Percentiles rank a stretch among this genome's conserved stretches.
Evolutionary conservation across 2,113 vertebrate genomes (phyloP).

Genomic region (Microtus montanus): DNA sequence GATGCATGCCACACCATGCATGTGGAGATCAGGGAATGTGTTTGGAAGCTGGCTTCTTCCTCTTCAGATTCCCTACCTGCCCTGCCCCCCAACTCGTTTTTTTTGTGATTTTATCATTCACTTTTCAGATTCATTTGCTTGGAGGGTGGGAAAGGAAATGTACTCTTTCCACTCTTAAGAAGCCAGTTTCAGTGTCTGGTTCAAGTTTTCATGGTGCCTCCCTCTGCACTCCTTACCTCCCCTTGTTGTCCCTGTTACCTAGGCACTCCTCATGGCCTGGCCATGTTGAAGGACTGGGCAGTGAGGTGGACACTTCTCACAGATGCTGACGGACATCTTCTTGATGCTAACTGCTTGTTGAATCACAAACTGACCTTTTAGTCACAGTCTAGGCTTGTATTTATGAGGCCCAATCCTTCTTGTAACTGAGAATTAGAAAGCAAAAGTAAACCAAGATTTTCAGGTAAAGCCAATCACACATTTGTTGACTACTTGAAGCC

Average conservation of each 20-base stretch:
- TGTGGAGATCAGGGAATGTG: background rate
- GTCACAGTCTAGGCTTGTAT: background rate
- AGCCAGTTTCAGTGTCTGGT: background rate
- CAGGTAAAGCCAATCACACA: background rate
- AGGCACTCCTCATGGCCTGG: background rate
- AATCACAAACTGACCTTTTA: conserved; percentile 29
- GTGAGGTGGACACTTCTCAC: background rate
- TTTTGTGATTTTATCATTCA: conserved; percentile 9
- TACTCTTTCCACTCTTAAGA: background rate
- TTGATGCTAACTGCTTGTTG: conserved; percentile 31
- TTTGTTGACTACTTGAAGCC: background rate
- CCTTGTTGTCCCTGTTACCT: background rate
- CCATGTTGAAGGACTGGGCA: background rate
- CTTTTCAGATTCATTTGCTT: background rate
- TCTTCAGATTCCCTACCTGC: no score
- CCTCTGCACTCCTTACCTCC: background rate
- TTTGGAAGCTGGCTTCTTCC: background rate
- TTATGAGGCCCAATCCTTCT: background rate
- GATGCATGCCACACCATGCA: background rate
- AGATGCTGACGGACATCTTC: background rate
- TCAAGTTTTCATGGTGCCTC: background rate
- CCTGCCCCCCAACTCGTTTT: background rate
- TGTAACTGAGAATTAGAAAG: conserved; percentile 40
- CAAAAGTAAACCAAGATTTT: background rate
- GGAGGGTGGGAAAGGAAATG: background rate